A percentile compares a stretch with the other conserved stretches of the same genome.
Evolutionary conservation across 2,113 vertebrate genomes (phyloP).

Genomic region (Pachycephala philippinensis): DNA sequence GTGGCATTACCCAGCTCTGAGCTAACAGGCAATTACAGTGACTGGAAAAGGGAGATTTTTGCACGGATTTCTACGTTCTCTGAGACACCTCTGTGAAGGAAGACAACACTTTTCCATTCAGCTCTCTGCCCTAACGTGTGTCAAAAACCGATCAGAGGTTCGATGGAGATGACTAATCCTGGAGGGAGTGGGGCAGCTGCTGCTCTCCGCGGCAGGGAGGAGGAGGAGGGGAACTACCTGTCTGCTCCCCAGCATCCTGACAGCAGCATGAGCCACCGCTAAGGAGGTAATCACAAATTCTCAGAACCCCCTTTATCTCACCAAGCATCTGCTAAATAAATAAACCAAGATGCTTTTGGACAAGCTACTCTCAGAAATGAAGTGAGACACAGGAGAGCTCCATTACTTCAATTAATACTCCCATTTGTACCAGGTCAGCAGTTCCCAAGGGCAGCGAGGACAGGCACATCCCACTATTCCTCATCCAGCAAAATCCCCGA

Average conservation of each 20-base stretch:
- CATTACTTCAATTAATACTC: background rate
- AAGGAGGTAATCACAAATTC: background rate
- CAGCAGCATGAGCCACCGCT: background rate
- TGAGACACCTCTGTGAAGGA: background rate
- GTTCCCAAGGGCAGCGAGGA: slow-evolving; percentile 13
- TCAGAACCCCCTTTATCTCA: background rate
- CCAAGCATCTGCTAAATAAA: background rate
- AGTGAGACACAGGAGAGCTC: background rate
- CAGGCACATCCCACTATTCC: background rate
- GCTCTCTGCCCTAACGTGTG: background rate
- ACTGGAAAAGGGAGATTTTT: background rate
- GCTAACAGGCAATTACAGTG: background rate
- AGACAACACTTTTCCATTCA: background rate
- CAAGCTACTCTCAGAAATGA: background rate
- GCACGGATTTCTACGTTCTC: background rate
- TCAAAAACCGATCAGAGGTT: background rate
- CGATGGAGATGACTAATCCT: background rate
- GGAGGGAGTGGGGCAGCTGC: background rate
- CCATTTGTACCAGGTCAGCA: background rate
- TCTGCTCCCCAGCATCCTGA: background rate
- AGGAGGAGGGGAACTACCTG: background rate
- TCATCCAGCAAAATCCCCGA: background rate
- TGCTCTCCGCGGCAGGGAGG: background rate
- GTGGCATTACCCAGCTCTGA: background rate
- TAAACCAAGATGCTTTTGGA: background rate